These are phyloP conservation scores for Nephrotoma guestfalica DNA, from an alignment of 2,888 invertebrate genomes.

Conservation along the genomic window DNA sequence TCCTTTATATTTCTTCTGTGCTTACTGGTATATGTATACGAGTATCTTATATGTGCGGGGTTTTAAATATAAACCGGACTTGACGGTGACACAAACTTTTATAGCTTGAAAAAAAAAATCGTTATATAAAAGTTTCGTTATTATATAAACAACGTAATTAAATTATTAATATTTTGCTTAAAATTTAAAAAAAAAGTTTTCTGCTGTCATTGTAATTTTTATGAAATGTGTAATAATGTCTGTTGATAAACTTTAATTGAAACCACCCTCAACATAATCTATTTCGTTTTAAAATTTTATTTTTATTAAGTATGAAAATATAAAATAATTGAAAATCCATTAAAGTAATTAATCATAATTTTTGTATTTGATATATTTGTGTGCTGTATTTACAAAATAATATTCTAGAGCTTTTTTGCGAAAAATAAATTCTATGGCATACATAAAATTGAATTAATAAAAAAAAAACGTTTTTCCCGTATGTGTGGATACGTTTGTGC, in stretches of 20 bases:
- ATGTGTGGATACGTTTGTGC: not conserved
- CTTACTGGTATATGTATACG: not conserved
- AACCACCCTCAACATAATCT: not conserved
- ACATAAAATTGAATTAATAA: not conserved
- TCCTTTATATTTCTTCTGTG: not conserved
- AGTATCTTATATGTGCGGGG: not conserved
- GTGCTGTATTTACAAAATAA: not conserved
- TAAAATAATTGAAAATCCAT: not conserved
- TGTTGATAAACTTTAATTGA: not conserved
- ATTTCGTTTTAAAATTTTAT: not conserved
- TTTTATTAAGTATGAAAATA: not conserved
- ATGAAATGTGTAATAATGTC: not conserved
- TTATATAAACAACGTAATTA: not conserved
- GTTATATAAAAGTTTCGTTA: not conserved
- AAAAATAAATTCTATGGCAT: not conserved
- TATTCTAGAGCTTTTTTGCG: not conserved
- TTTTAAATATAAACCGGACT: not conserved
- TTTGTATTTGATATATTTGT: not conserved
- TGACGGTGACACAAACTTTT: not conserved
- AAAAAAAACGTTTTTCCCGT: not conserved
- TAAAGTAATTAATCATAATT: not conserved
- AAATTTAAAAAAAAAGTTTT: not conserved
- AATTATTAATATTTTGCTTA: not conserved
- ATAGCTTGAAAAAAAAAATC: not conserved
- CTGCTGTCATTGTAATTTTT: not conserved